These are phyloP conservation scores for Tretioscincus oriximinensis DNA, from an alignment of 2,113 vertebrate species.

Conservation along the genomic window DNA sequence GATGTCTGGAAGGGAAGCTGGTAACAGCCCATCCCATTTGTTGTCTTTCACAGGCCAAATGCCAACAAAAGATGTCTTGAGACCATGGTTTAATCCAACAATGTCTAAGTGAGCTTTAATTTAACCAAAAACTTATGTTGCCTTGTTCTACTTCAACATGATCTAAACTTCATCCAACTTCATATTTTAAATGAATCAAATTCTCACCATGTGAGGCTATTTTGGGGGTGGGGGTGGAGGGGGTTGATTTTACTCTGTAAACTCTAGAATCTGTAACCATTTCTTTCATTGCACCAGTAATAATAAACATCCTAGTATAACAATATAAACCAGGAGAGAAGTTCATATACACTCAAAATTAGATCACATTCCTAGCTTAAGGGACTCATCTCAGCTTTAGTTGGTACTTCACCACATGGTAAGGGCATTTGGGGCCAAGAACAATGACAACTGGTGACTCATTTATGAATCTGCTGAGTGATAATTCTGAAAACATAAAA, in stretches of 20 bases:
- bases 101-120: no score
- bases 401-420: background rate
- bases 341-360: constrained; percentile 9
- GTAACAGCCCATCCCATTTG: no score
- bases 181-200: no score
- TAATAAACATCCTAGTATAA: background rate
- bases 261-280: background rate
- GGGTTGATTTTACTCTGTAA: background rate
- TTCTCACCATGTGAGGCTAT: background rate
- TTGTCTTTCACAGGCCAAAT: no score
- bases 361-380: constrained; percentile 26
- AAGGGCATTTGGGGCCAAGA: constrained; percentile 32
- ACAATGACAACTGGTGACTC: constrained; percentile 45
- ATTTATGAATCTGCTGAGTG: constrained; percentile 27
- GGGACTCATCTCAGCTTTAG: constrained; percentile 4
- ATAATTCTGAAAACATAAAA: background rate
- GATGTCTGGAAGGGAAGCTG: no score
- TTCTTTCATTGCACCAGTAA: background rate
- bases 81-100: no score
- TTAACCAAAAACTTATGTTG: no score
- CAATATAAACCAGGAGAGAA: background rate
- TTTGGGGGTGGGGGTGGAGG: background rate
- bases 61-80: no score
- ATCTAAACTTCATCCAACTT: no score
- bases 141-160: no score